A percentile compares a stretch with the other conserved stretches of the same genome.
These are phyloP conservation scores for Exephanes ischioxanthus DNA, from an alignment of 2,888 invertebrate genomes.

Conservation along the genomic window DNA sequence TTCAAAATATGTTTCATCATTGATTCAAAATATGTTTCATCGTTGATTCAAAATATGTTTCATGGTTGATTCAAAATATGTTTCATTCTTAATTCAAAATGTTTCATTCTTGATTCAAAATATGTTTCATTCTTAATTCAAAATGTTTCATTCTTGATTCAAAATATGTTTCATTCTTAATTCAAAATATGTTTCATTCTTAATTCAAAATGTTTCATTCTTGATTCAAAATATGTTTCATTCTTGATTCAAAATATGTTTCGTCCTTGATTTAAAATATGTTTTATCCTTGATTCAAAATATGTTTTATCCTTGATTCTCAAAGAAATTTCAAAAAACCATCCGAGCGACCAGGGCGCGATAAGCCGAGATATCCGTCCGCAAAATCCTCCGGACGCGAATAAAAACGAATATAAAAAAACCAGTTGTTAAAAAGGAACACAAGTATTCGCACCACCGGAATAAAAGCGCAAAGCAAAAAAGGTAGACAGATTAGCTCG, in stretches of 20 bases:
- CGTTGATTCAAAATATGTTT: background rate
- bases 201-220: background rate
- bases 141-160: no score
- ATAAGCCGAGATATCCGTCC: background rate
- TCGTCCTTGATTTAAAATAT: background rate
- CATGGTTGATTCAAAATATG: background rate
- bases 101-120: background rate
- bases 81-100: no score
- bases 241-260: background rate
- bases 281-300: no score
- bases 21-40: background rate
- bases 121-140: background rate
- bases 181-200: background rate
- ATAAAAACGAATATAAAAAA: background rate
- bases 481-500: conserved; percentile 46
- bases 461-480: background rate
- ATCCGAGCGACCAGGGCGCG: background rate
- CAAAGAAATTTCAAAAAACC: no score
- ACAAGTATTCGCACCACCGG: background rate
- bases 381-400: background rate
- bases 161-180: background rate
- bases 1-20: background rate
- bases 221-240: no score
- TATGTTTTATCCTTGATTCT: background rate
- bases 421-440: background rate